Evolutionary conservation across 2,888 invertebrate species (phyloP), one percentile per base, ranked within the genome.

Genomic region (Polyommatus icarus): DNA sequence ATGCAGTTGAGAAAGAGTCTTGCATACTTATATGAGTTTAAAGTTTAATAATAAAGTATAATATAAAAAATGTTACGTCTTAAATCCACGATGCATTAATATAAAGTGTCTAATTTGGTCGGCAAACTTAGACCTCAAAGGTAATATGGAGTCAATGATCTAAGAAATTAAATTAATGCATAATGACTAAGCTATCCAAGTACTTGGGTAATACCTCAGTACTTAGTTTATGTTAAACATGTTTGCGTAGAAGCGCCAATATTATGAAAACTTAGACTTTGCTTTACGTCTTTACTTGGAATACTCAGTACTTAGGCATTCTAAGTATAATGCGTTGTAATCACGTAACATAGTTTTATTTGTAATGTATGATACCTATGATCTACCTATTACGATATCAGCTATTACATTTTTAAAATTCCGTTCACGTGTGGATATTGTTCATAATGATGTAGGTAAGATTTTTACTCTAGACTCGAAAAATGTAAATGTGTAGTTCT

Each of bases 101-200:
- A 57, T 57, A 2, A n/a, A 57, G 61, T 61, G 8, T 10, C 3
- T 61, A 24, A 61, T 61, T 61, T 61, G 4, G 24, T 12, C 61
- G 24, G 61, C 61, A 24, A 61, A 61, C 24, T 10, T 12, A 61
- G 12, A 29, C 24, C 24, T 24, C 61, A 61, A 61, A 29, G n/a
- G 61, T 61, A 12, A 61, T 59, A 59, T 10, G 12, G 61, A 12
- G 61, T 61, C 61, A 15, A 67, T 29, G 67, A 29, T 29, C 67
- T 18, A 10, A 61, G 61, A 3, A 24, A 61, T 61, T 24, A 67
- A 29, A 29, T 29, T 32, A 67, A 67, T 67, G 29, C 67, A 29
- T 67, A 67, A 67, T 67, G 29, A 67, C 29, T 32, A 67, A 29
- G 67, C 67, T 29, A 15, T 67, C 18, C 61, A 61, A 61, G 61